Evolutionary conservation across 2,113 vertebrate species (phyloP), one percentile per base, ranked within the genome.

Genomic region (Cottus gobio): DNA sequence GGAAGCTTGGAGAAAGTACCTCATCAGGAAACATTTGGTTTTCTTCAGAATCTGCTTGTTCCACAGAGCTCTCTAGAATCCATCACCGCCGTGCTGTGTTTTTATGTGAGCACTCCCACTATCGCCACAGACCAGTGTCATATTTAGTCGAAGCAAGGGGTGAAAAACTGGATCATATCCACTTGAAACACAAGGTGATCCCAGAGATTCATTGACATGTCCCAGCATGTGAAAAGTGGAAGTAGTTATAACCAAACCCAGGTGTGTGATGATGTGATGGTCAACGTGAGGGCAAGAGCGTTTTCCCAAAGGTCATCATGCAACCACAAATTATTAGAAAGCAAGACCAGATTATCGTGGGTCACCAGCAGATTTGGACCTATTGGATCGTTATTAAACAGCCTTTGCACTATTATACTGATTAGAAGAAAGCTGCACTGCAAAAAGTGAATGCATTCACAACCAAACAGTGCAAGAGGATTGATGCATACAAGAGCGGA

Each of bases 131-230:
- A 56, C 28, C 34, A n/a, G 24, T 11, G 30, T 26, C n/a, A 70
- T 15, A 31, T 30, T 76, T 7, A 54, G 67, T 11, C 10, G n/a
- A 42, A 54, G 57, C 46, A 34, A 26, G 60, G 10, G 18, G 6
- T 76, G 20, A 15, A 52, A 56, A 64, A 37, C 48, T 64, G 67
- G 67, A 64, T 50, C 12, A 10, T 26, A 20, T 50, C 62, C 70
- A 62, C 46, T 18, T 56, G 22, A 73, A 73, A 72, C 61, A 77
- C 4, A 11, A n/a, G 3, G 10, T 26, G 37, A 69, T 48, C 56
- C 34, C 20, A n/a, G 20, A 16, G 20, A 58, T 22, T 39, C 20
- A 48, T 22, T 66, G 16, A 57, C 54, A 39, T 15, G 50, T 36
- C 54, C 5, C 26, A 34, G 42, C 52, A 28, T 46, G 61, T 52